Evolutionary conservation across 2,797 vertebrate species (phyloP).

Genomic region (Cercopithecus hamlyni): DNA sequence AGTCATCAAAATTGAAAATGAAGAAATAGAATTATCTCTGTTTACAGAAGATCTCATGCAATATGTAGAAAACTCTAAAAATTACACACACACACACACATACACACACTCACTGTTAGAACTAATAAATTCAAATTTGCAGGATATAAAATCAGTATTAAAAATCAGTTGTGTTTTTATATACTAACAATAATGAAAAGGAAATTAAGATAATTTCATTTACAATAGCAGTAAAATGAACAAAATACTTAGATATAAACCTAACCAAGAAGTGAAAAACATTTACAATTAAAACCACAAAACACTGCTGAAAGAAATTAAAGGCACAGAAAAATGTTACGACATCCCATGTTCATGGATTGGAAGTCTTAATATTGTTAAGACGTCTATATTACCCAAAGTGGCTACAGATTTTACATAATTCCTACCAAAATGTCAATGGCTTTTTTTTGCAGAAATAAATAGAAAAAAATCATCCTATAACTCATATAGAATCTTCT

Average conservation of each 20-base stretch:
- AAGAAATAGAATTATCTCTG: neutral
- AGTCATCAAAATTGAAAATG: neutral
- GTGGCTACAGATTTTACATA: neutral
- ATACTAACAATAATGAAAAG: neutral
- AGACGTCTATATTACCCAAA: neutral
- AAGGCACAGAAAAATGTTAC: neutral
- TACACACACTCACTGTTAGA: neutral
- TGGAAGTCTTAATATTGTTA: neutral
- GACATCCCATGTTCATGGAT: neutral
- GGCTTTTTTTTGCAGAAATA: neutral
- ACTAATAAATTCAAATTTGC: neutral
- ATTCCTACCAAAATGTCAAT: neutral
- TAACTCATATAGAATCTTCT: neutral
- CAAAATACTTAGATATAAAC: neutral
- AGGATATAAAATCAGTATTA: neutral
- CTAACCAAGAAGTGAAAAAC: neutral
- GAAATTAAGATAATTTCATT: neutral
- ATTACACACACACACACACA: neutral
- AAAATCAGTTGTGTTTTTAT: neutral
- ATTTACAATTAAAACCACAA: neutral
- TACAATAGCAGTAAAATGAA: neutral
- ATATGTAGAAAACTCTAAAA: neutral
- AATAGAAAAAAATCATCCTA: neutral
- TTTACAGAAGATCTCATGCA: neutral
- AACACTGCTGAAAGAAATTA: neutral